These are phyloP conservation scores for Crotalus viridis DNA, from an alignment of 2,113 vertebrate species.

Conservation along the genomic window DNA sequence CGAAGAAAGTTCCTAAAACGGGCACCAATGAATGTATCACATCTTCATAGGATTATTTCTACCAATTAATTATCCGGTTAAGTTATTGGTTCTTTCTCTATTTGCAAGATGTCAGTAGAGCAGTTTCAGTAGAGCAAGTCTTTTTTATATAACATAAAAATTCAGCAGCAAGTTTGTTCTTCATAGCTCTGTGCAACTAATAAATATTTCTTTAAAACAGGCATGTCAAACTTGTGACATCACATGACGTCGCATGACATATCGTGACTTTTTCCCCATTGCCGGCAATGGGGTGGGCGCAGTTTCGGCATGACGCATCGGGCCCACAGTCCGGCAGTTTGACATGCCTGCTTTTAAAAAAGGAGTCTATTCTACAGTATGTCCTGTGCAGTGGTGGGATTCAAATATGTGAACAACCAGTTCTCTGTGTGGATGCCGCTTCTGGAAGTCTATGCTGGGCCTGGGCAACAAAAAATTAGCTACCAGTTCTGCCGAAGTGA, in stretches of 20 bases:
- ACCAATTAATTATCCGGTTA: not conserved
- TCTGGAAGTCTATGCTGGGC: too few species aligned
- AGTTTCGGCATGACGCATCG: too few species aligned
- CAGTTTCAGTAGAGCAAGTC: not conserved
- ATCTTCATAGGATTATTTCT: not conserved
- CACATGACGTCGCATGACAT: too few species aligned
- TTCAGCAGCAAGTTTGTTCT: not conserved
- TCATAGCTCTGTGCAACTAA: not conserved
- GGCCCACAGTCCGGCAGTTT: too few species aligned
- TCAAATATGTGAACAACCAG: too few species aligned
- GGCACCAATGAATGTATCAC: not conserved
- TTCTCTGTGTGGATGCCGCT: too few species aligned
- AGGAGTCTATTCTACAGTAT: not conserved
- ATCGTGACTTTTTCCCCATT: too few species aligned
- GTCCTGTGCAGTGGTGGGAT: too few species aligned
- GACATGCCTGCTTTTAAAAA: not conserved
- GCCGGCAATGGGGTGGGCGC: too few species aligned
- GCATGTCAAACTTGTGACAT: too few species aligned
- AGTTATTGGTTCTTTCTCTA: not conserved
- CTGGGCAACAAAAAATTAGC: too few species aligned
- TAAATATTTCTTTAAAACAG: not conserved
- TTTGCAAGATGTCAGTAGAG: not conserved
- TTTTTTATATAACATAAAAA: not conserved
- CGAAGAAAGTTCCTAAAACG: not conserved
- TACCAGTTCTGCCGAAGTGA: too few species aligned